Percentiles rank a stretch among this genome's conserved stretches.
Conservation (phyloP, 1,140 invertebrate genomes). For the Gonatopus flavifemur region DNA sequence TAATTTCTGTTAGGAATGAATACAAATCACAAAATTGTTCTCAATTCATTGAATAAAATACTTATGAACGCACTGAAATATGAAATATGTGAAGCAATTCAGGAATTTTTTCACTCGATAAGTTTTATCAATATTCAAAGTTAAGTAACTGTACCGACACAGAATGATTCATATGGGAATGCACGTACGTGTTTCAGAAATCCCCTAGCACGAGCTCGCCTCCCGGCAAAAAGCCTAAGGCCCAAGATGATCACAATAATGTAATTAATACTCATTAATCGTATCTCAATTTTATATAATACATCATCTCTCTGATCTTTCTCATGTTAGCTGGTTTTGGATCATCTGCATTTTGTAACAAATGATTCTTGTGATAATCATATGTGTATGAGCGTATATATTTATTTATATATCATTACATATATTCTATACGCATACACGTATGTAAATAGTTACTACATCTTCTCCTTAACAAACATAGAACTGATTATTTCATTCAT, state of each 20-base stretch:
- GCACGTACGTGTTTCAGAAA: constrained; percentile 55
- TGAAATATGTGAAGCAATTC: not conserved
- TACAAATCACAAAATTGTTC: no score
- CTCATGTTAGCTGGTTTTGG: constrained; percentile 38
- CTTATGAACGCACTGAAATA: no score
- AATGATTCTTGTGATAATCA: constrained; percentile 29
- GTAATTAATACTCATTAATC: constrained; percentile 56
- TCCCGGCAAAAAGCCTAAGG: constrained; percentile 54
- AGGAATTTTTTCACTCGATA: not conserved
- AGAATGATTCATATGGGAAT: constrained; percentile 47
- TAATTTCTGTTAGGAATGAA: no score
- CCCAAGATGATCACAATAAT: constrained; percentile 54
- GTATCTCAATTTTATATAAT: constrained; percentile 42
- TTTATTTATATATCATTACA: constrained; percentile 14
- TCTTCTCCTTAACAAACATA: constrained; percentile 21
- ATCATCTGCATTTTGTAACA: constrained; percentile 39
- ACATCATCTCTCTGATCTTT: constrained; percentile 33
- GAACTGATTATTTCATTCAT: constrained; percentile 18
- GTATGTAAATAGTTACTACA: constrained; percentile 17
- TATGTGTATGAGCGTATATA: no score
- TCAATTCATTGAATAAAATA: no score
- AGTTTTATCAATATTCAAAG: constrained; percentile 1
- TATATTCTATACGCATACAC: not conserved
- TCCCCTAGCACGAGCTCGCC: constrained; percentile 54
- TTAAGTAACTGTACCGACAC: constrained; percentile 16